Percentiles rank a stretch among this genome's conserved stretches.
phyloP scores from a whole-genome alignment of 2,113 vertebrate species.

The Genyomyrus donnyi region DNA sequence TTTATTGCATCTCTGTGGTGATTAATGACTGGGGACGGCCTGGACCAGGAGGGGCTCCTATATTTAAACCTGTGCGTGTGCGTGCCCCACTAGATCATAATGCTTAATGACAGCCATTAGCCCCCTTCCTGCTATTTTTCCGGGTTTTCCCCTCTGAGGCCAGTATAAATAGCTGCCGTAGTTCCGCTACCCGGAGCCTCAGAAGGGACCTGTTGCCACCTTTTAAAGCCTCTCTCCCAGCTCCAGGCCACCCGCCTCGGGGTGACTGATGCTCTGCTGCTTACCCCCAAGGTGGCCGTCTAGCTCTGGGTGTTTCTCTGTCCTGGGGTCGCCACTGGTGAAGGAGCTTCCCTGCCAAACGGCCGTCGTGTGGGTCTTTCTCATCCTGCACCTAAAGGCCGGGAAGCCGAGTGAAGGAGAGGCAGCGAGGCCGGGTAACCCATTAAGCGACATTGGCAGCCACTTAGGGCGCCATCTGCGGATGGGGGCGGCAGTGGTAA shows the following conservation, averaged over 20 bases:
- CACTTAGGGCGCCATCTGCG: not conserved
- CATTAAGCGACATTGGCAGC: not conserved
- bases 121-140: not conserved
- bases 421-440: not conserved
- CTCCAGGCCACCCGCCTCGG: not conserved
- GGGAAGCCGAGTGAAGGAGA: not conserved
- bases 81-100: not conserved
- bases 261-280: not conserved
- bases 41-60: not conserved
- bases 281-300: not conserved
- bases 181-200: not conserved
- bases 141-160: not conserved
- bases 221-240: not conserved
- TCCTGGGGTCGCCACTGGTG: not conserved
- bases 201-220: not conserved
- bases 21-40: not conserved
- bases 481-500: not conserved
- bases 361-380: not conserved
- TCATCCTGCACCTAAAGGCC: not conserved
- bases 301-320: not conserved
- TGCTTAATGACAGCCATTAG: conserved; percentile 6
- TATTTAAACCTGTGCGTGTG: not conserved
- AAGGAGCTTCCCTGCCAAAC: not conserved
- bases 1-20: not conserved
- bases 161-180: not conserved